phyloP scores from a whole-genome alignment of 35 echinoderm and acorn worm genomes.

The Lytechinus pictus region DNA sequence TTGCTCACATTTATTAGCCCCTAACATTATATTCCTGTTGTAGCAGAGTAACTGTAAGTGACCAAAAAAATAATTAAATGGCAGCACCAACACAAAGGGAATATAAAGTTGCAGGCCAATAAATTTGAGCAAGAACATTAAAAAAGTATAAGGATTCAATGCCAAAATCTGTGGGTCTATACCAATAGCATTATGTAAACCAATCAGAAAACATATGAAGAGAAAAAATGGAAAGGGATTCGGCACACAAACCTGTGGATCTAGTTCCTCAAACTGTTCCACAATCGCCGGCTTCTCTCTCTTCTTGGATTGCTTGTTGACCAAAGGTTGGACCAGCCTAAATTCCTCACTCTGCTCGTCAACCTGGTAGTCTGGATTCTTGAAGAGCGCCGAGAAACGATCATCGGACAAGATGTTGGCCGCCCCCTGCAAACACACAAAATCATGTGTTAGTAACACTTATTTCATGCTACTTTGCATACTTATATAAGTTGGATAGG shows the following conservation, averaged over 20 bases:
- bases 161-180: no score
- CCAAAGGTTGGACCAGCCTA: constrained; percentile 75
- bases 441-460: neutral
- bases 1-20: no score
- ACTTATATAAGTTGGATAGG: no score
- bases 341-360: constrained; percentile 85
- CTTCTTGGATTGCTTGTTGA: constrained; percentile 82
- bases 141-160: no score
- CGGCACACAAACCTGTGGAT: constrained; percentile 23
- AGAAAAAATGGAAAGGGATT: neutral
- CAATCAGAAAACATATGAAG: neutral
- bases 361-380: constrained; percentile 95
- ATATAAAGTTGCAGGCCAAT: no score
- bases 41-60: no score
- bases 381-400: constrained; percentile 88
- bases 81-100: no score
- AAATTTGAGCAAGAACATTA: no score
- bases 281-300: constrained; percentile 54
- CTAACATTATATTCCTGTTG: no score
- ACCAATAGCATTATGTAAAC: no score
- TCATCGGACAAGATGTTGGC: constrained; percentile 73
- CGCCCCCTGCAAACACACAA: neutral
- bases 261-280: constrained; percentile 75
- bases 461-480: no score
- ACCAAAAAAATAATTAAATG: no score